Base-by-base conservation (phyloP, 2,797 vertebrate genomes). In the Sciurus vulgaris region DNA sequence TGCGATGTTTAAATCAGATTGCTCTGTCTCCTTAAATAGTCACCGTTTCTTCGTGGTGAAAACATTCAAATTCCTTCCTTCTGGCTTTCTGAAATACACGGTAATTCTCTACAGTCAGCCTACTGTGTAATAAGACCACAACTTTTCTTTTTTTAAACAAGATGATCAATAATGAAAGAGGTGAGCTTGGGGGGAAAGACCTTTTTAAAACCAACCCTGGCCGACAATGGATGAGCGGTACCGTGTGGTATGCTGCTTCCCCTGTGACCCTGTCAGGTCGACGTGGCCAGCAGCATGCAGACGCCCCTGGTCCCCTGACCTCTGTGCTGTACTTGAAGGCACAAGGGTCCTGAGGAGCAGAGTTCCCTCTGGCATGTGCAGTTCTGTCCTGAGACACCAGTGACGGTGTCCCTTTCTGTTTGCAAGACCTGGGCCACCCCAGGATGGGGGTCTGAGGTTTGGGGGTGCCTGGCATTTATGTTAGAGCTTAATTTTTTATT, bases 351-450 rank as follows among this genome's bases (percentile, higher is more conserved):
- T 20, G 18, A 65, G n/a, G 47, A 72, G 20, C 54, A 30, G 72
- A 24, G 63, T 56, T 67, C 86, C 74, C 18, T 2, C 54, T 13
- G 30, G 51, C 67, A 26, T 44, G 69, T 76, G 0, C 18, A 12
- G 49, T 72, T 77, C 56, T 59, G 74, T 94, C 70, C 54, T 22
- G 51, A 41, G 47, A 56, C 70, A 5, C 35, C 22, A 47, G 35
- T 6, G 14, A 63, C 83, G 86, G 44, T 67, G 79, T 84, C 41
- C 72, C 54, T 81, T 88, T 93, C 96, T 93, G 61, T 81, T 35
- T 73, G 87, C 77, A 51, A 89, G 86, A 13, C 44, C 79, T n/a
- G 47, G 54, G 69, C 11, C 7, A 51, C 59, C 82, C 77, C 74
- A 8, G 72, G 35, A 13, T 3, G 88, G 69, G 85, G 35, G 28